Base-by-base conservation (phyloP, 2,113 vertebrate species). In the Zingel zingel region DNA sequence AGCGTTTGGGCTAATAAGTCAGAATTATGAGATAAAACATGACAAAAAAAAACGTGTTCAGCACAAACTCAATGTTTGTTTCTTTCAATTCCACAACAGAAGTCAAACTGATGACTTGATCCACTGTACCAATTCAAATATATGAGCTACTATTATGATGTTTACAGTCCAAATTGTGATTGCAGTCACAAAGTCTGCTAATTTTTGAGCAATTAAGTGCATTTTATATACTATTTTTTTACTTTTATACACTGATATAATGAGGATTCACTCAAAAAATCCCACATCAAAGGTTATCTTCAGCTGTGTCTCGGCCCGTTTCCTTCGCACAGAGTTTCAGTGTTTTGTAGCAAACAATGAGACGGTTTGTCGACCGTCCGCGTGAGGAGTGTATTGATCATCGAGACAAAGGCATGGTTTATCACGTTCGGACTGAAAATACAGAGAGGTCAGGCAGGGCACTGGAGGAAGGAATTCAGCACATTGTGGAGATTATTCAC, bases 361-460 rank as follows among this genome's bases (percentile, higher is more conserved):
- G 45, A 12, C 69, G 0, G 62, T 25, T 65, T 91, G 92, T 93
- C 13, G 48, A 27, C 25, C 23, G 25, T 77, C 84, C 79, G 23
- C 83, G 89, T 91, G 89, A 90, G 91, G 67, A 86, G 79, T 74
- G 68, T 58, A 82, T 92, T 81, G 84, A 74, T 56, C 65, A n/a
- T 10, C 69, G 23, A 27, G 64, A 95, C 94, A 95, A 95, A 94
- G 94, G 85, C 54, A 15, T 76, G 19, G 76, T 87, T 90, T 86
- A 85, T 93, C 51, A 71, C 54, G 71, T 86, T 92, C 74, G 76
- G 13, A 54, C 73, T 21, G 63, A 2, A 51, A 67, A 73, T 2
- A 78, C 70, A 70, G 11, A 66, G 77, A 69, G 87, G 77, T 87
- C 74, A 65, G 1, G 2, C 23, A 23, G 47, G 75, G 43, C 48